A percentile compares a stretch with the other conserved stretches of the same genome.
Conservation (phyloP, 2,797 vertebrate genomes). For the Macrochelys suwanniensis region DNA sequence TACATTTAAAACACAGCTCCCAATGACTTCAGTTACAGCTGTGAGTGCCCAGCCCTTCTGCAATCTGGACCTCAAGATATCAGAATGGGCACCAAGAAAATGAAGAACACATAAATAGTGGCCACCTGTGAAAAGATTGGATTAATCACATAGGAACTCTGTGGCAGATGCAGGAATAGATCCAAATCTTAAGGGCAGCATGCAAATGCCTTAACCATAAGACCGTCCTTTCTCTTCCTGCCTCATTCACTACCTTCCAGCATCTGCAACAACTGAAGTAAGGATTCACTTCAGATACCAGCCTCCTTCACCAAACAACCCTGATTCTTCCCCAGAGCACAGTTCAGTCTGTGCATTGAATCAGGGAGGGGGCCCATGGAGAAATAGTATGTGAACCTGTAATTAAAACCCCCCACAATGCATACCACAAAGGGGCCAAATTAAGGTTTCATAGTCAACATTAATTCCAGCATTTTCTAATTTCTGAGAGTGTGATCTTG, state of each 20-base stretch:
- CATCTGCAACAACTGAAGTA: not conserved
- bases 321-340: not conserved
- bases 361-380: not conserved
- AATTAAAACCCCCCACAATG: not conserved
- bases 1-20: not conserved
- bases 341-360: not conserved
- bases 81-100: not conserved
- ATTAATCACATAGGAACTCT: not conserved
- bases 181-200: not conserved
- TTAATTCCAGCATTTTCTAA: not conserved
- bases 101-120: not conserved
- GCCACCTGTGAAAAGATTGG: not conserved
- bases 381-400: not conserved
- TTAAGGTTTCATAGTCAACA: not conserved
- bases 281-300: not conserved
- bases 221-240: not conserved
- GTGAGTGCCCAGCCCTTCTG: not conserved
- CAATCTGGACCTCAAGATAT: not conserved
- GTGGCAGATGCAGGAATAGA: not conserved
- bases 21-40: not conserved
- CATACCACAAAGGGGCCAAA: not conserved
- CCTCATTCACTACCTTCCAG: not conserved
- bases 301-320: not conserved
- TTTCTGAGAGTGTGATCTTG: not conserved
- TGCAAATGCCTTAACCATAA: not conserved